These are phyloP conservation scores for Andrena fulva DNA, from an alignment of 2,888 invertebrate genomes.

Conservation along the genomic window DNA sequence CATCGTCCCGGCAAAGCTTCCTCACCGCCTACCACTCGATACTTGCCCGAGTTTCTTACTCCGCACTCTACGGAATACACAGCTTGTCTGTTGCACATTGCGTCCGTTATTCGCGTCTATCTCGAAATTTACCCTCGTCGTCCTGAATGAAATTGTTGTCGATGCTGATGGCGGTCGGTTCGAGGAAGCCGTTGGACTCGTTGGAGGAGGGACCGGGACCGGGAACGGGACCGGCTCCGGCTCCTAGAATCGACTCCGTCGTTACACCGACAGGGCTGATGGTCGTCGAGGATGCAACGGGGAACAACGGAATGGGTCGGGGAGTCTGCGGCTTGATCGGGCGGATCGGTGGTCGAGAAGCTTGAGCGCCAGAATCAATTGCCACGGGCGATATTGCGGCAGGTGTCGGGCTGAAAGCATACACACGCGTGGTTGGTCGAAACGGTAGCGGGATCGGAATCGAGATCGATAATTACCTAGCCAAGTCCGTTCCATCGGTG, in stretches of 20 bases:
- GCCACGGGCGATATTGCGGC: slow-evolving; percentile 77
- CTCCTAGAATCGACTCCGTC: slow-evolving; percentile 12
- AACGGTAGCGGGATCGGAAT: neutral
- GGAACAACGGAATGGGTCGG: slow-evolving; percentile 85
- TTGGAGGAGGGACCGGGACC: slow-evolving; percentile 67
- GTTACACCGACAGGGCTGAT: slow-evolving; percentile 29
- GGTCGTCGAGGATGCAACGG: slow-evolving; percentile 71
- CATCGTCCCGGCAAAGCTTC: slow-evolving; percentile 94
- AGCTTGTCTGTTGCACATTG: no score
- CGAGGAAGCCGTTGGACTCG: slow-evolving; percentile 64
- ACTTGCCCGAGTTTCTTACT: slow-evolving; percentile 92
- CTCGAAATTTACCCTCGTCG: slow-evolving; percentile 78
- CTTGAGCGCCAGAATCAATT: slow-evolving; percentile 71
- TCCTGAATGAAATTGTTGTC: slow-evolving; percentile 83
- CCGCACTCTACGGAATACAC: slow-evolving; percentile 89
- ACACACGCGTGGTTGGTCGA: neutral
- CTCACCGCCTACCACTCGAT: slow-evolving; percentile 96
- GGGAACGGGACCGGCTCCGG: slow-evolving; percentile 39
- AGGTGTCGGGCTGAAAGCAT: slow-evolving; percentile 30
- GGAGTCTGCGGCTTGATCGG: slow-evolving; percentile 82
- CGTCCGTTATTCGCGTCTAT: neutral
- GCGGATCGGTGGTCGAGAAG: slow-evolving; percentile 80
- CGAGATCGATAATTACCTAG: slow-evolving; percentile 46
- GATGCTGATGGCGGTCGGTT: slow-evolving; percentile 71
- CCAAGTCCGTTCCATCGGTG: slow-evolving; percentile 36